phyloP scores from a whole-genome alignment of 2,113 vertebrate species.

The Oncorhynchus kisutch region DNA sequence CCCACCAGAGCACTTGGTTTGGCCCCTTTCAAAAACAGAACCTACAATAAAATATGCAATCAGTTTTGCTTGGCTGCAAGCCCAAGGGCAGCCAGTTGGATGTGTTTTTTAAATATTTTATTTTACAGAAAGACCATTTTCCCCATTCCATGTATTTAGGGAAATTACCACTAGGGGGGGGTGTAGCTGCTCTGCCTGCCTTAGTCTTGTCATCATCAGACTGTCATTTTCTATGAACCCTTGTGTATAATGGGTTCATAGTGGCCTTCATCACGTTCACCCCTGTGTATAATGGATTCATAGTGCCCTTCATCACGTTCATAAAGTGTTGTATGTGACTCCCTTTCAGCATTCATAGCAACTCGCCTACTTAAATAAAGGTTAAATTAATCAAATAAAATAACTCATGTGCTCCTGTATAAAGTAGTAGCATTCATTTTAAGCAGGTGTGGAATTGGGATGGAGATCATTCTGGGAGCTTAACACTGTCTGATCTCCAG shows the following conservation, averaged over 20 bases:
- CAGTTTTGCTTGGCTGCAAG: conserved; percentile 29
- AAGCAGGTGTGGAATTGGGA: no score
- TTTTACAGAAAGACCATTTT: not conserved
- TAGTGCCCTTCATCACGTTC: not conserved
- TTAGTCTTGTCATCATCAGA: not conserved
- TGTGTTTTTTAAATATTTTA: not conserved
- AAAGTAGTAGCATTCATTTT: no score
- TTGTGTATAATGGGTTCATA: not conserved
- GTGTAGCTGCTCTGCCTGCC: conserved; percentile 22
- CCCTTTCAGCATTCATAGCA: conserved; percentile 60
- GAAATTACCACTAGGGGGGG: conserved; percentile 29
- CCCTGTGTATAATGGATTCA: not conserved
- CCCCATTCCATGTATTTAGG: not conserved
- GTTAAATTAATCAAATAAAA: no score
- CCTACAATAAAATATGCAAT: conserved; percentile 22
- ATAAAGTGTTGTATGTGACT: not conserved
- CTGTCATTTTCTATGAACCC: not conserved
- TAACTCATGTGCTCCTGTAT: no score
- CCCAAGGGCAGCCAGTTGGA: conserved; percentile 21
- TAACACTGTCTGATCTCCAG: no score
- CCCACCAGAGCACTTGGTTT: conserved; percentile 27
- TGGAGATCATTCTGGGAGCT: no score
- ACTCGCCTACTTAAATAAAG: no score
- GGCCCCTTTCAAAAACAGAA: conserved; percentile 27
- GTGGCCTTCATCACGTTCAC: not conserved